Conservation (phyloP, 2,113 vertebrate genomes). For the Scalopus aquaticus region DNA sequence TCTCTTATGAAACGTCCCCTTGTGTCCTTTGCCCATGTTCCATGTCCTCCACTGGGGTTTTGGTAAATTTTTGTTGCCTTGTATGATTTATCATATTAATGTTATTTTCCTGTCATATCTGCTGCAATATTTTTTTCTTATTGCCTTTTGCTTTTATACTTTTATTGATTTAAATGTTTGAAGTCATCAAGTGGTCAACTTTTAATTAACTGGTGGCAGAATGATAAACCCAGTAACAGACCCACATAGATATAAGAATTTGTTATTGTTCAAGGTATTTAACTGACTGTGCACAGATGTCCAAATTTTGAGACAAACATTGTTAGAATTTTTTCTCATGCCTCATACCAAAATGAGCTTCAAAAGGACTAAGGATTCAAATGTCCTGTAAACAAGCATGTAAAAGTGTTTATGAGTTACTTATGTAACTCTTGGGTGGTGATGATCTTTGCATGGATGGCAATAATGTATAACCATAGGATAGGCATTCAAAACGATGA, state of each 20-base stretch:
- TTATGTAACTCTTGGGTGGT: neutral
- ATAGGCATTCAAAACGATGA: constrained; percentile 20
- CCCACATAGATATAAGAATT: neutral
- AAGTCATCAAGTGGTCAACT: neutral
- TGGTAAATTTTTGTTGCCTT: neutral
- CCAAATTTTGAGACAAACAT: neutral
- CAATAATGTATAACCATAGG: neutral
- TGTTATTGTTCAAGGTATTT: neutral
- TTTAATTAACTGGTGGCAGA: neutral
- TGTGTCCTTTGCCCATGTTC: neutral
- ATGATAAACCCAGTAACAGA: neutral
- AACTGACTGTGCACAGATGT: neutral
- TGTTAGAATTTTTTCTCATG: neutral
- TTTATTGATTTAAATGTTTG: constrained; percentile 9
- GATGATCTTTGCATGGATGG: neutral
- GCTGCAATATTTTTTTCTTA: neutral
- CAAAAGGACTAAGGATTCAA: neutral
- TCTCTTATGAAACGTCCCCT: neutral
- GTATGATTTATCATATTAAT: neutral
- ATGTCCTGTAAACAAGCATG: neutral
- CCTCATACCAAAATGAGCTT: neutral
- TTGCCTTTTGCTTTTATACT: constrained; percentile 23
- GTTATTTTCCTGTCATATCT: neutral
- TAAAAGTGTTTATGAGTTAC: neutral
- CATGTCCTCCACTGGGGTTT: neutral